A percentile compares a stretch with the other conserved stretches of the same genome.
phyloP scores from a whole-genome alignment of 2,797 vertebrate genomes.

The Enteromius unitaeniatus region DNA sequence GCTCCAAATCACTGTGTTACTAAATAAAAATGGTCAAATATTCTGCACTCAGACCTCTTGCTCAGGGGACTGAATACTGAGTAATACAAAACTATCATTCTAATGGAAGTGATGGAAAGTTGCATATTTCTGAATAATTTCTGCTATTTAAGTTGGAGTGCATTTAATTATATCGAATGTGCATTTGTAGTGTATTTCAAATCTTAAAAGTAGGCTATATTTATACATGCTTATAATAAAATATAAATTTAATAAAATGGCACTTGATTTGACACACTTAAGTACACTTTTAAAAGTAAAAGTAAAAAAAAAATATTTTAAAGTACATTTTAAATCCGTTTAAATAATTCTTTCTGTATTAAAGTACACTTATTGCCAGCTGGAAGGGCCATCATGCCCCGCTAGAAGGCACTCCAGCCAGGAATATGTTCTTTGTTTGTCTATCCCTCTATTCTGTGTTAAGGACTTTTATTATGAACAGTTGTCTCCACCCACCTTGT shows the following conservation, averaged over 20 bases:
- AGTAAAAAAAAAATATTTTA: not conserved
- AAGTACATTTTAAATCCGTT: not conserved
- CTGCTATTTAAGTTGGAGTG: not conserved
- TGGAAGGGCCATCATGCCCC: no score
- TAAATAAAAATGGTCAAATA: conserved; percentile 13
- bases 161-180: not conserved
- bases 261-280: not conserved
- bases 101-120: not conserved
- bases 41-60: not conserved
- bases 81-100: not conserved
- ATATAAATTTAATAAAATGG: not conserved
- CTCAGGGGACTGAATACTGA: not conserved
- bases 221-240: not conserved
- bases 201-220: not conserved
- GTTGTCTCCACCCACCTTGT: no score
- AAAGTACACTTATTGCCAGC: not conserved
- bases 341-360: not conserved
- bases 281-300: conserved; percentile 4
- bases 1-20: conserved; percentile 21
- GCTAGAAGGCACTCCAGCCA: no score
- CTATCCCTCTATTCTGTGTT: no score
- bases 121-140: not conserved
- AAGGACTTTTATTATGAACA: no score
- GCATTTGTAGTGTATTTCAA: not conserved
- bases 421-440: no score